Percentiles rank a stretch among this genome's conserved stretches.
These are phyloP conservation scores for Trichomycterus rosablanca DNA, from an alignment of 2,113 vertebrate genomes.

Conservation along the genomic window DNA sequence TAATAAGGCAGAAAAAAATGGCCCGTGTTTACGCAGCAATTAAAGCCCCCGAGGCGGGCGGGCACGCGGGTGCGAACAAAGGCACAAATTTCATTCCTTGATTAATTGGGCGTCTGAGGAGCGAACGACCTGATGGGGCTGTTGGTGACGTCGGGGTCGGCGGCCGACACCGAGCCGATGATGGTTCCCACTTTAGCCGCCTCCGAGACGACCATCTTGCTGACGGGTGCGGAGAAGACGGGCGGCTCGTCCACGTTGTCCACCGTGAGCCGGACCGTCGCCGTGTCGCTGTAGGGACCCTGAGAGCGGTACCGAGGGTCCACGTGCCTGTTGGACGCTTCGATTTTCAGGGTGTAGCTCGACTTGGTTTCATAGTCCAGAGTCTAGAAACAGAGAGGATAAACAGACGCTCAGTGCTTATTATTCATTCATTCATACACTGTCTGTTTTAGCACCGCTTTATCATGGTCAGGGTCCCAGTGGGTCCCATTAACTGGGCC, in stretches of 20 bases:
- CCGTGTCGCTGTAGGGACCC: conserved; percentile 79
- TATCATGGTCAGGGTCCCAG: too few species aligned
- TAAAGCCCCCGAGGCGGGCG: conserved; percentile 7
- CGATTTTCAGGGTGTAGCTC: conserved; percentile 78
- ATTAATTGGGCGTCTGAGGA: neutral
- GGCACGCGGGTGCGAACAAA: neutral
- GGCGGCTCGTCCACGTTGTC: conserved; percentile 83
- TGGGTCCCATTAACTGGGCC: too few species aligned
- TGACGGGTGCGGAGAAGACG: conserved; percentile 68
- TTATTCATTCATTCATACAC: too few species aligned
- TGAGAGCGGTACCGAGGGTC: conserved; percentile 75
- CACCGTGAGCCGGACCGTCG: conserved; percentile 77
- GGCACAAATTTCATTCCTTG: neutral
- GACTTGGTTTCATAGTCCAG: conserved; percentile 82
- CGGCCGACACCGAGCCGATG: conserved; percentile 78
- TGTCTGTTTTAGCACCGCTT: too few species aligned
- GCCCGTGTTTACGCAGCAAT: conserved; percentile 22
- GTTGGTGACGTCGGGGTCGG: conserved; percentile 79
- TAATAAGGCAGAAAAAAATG: conserved; percentile 28
- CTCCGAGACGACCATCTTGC: conserved; percentile 80
- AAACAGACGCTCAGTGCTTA: too few species aligned
- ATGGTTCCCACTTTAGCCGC: conserved; percentile 78
- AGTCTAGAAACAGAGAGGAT: conserved; percentile 54
- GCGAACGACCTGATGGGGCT: conserved; percentile 76
- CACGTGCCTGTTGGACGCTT: conserved; percentile 76